Percentiles rank a stretch among this genome's conserved stretches.
These are phyloP conservation scores for Gorsachius goisagi DNA, from an alignment of 2,113 vertebrate species.

Conservation along the genomic window DNA sequence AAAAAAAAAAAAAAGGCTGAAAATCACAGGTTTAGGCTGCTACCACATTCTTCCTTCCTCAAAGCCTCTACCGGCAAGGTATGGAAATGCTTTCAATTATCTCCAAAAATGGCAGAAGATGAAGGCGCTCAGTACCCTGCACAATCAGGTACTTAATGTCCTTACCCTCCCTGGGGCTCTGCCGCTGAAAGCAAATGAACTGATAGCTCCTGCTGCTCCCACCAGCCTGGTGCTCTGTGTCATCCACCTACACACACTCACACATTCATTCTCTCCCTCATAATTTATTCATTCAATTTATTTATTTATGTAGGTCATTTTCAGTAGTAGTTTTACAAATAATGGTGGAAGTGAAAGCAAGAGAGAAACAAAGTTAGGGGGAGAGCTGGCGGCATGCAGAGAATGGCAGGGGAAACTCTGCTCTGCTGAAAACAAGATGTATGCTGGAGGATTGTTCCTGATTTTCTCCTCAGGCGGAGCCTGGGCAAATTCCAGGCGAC, in stretches of 20 bases:
- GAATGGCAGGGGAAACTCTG: not conserved
- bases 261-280: constrained; percentile 33
- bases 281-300: constrained; percentile 61
- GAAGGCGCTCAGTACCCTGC: not conserved
- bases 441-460: fast-evolving
- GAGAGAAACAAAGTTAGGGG: not conserved
- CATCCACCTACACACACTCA: constrained; percentile 47
- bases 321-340: constrained; percentile 44
- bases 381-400: not conserved
- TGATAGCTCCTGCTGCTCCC: constrained; percentile 47
- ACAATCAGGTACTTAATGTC: not conserved
- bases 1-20: not conserved
- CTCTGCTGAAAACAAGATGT: not conserved
- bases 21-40: not conserved
- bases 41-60: not conserved
- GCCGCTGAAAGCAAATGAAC: constrained; percentile 22
- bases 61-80: not conserved
- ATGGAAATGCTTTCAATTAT: constrained; percentile 12
- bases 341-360: not conserved
- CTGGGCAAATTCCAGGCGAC: not conserved
- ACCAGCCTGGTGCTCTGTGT: constrained; percentile 26
- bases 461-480: not conserved
- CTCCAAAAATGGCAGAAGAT: not conserved
- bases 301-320: constrained; percentile 69
- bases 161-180: not conserved